Conservation (phyloP, 2,888 invertebrate genomes). For the Stenoptilia bipunctidactyla region DNA sequence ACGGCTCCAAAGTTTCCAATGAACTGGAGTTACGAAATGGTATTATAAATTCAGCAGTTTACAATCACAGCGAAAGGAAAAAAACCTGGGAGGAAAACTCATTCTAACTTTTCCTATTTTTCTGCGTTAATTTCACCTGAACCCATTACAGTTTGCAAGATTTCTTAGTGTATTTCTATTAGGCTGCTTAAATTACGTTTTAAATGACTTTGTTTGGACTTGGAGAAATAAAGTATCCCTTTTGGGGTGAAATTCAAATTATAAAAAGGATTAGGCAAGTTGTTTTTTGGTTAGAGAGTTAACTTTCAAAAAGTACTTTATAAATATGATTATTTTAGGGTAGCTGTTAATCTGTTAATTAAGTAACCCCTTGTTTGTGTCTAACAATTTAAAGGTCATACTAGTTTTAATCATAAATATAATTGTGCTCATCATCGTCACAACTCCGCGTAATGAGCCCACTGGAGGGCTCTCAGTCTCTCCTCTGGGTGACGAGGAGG, state of each 20-base stretch:
- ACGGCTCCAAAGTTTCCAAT: conserved; percentile 62
- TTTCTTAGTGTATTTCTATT: conserved; percentile 61
- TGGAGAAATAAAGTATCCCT: conserved; percentile 11
- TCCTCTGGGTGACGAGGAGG: too few species aligned
- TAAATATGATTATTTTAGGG: too few species aligned
- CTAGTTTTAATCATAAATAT: too few species aligned
- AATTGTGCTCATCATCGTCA: too few species aligned
- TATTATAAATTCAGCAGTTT: conserved; percentile 70
- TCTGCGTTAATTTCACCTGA: conserved; percentile 69
- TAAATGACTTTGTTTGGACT: conserved; percentile 46
- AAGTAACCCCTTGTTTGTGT: too few species aligned
- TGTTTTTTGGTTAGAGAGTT: too few species aligned
- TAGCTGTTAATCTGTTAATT: too few species aligned
- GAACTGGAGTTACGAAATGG: conserved; percentile 68
- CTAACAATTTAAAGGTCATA: too few species aligned
- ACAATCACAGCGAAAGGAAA: conserved; percentile 67
- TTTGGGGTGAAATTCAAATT: conserved; percentile 1
- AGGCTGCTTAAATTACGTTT: conserved; percentile 64
- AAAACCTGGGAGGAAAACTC: conserved; percentile 62
- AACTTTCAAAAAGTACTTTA: too few species aligned
- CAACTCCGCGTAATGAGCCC: too few species aligned
- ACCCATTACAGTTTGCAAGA: conserved; percentile 70
- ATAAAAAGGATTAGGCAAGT: conserved; percentile 1
- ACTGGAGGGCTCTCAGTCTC: too few species aligned
- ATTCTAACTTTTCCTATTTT: conserved; percentile 72